Base-by-base conservation (phyloP, 2,113 vertebrate genomes). In the Bettongia penicillata region DNA sequence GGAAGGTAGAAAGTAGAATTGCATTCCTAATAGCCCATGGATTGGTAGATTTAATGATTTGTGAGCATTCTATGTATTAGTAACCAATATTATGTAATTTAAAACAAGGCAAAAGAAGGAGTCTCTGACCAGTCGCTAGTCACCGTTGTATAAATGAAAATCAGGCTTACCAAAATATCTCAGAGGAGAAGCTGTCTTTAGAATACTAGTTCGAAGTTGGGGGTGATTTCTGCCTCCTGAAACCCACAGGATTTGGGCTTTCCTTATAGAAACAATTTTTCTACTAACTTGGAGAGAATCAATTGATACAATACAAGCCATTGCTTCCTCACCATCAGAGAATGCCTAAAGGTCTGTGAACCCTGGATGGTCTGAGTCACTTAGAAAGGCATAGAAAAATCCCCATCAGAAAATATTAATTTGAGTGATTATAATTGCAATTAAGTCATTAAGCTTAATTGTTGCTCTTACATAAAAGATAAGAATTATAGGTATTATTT, bases 381-480 rank as follows among this genome's bases (percentile, higher is more conserved):
- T 49, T 51, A n/a, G n/a, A 23, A 90, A 23, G 47, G 77, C 31
- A 50, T 24, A 52, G 37, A 53, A 91, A 94, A 53, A 51, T 90
- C 2, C 0, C 6, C 61, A 51, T 31, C 55, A 48, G 92, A 84
- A 51, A 84, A 53, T 57, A 26, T 8, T 53, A 24, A 31, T 49
- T 91, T 43, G 43, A 51, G 52, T 68, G 77, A 43, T 25, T 49
- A 11, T 47, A 57, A 84, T 90, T 95, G 23, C n/a, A 51, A 55
- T 51, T 49, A 49, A 91, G 49, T 89, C 28, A 53, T 51, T 53
- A 16, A 49, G 14, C 48, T 94, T 77, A 52, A 31, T 90, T 51
- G 11, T n/a, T 94, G 24, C 37, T 94, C 94, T 95, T 94, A 91
- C 50, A 92, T 61, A 90, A 61, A 92, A 77, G 16, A 8, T 47